Percentiles rank a stretch among this genome's conserved stretches.
Evolutionary conservation across 2,113 vertebrate species (phyloP).

Genomic region (Turdus rufiventris): DNA sequence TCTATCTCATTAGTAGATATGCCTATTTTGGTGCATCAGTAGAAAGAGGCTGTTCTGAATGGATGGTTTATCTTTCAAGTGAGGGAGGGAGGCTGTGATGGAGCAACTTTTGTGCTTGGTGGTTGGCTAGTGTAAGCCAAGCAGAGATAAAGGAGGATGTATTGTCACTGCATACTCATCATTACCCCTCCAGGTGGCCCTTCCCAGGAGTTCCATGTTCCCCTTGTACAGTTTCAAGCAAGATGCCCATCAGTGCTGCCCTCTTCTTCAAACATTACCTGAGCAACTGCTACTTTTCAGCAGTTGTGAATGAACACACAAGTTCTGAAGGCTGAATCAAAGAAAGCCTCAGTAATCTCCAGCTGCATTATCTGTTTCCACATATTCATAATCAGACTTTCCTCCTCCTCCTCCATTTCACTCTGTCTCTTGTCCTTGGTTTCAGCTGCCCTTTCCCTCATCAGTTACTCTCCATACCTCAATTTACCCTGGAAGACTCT

Average conservation of each 20-base stretch:
- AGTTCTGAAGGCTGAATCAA: background rate
- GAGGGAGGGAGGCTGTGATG: background rate
- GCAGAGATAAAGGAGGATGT: background rate
- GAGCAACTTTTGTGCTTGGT: background rate
- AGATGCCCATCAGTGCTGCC: fast-evolving
- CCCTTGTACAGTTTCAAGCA: background rate
- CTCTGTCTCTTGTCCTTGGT: background rate
- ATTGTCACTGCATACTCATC: background rate
- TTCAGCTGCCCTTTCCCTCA: background rate
- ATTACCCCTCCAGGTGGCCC: background rate
- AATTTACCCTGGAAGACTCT: background rate
- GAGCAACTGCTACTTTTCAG: background rate
- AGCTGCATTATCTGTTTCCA: background rate
- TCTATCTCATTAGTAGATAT: background rate
- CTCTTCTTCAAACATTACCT: background rate
- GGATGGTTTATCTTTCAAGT: background rate
- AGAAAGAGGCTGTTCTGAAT: background rate
- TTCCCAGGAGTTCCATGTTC: background rate
- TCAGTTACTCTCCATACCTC: background rate
- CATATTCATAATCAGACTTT: background rate
- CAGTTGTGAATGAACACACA: background rate
- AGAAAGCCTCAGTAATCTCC: background rate
- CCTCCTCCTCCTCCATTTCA: background rate
- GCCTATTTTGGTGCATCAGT: background rate
- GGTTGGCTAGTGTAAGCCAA: background rate